These are phyloP conservation scores for Diachasma alloeum DNA, from an alignment of 1,140 invertebrate species.

Conservation along the genomic window DNA sequence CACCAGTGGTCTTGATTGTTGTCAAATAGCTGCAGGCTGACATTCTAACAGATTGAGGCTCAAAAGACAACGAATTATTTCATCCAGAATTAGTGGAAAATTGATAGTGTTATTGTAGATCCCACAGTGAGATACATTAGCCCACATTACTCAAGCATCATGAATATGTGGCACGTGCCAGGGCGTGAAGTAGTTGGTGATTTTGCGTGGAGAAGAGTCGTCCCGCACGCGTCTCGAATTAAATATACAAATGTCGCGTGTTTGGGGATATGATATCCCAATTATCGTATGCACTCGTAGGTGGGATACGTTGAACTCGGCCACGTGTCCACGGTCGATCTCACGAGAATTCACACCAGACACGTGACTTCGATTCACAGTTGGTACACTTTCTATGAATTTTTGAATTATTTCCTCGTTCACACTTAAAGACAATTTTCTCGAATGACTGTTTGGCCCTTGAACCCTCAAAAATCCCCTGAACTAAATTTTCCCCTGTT, in stretches of 20 bases:
- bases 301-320: not conserved
- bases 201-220: constrained; percentile 23
- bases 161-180: constrained; percentile 29
- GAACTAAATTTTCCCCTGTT: too few species aligned
- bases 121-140: not conserved
- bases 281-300: constrained; percentile 37
- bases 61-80: too few species aligned
- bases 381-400: not conserved
- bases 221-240: constrained; percentile 39
- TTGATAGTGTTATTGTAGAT: not conserved
- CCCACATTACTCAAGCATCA: not conserved
- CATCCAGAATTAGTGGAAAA: not conserved
- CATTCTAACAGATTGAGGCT: not conserved
- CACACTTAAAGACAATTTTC: too few species aligned
- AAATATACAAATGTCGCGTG: constrained; percentile 28
- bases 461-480: too few species aligned
- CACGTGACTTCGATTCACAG: not conserved
- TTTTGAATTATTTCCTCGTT: not conserved
- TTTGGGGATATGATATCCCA: constrained; percentile 49
- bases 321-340: constrained; percentile 26
- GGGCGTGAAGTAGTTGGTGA: constrained; percentile 24
- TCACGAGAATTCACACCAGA: not conserved
- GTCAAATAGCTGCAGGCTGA: constrained; percentile 1
- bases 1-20: not conserved
- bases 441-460: too few species aligned